Evolutionary conservation across 2,888 invertebrate genomes (phyloP).

Genomic region (Actias luna): DNA sequence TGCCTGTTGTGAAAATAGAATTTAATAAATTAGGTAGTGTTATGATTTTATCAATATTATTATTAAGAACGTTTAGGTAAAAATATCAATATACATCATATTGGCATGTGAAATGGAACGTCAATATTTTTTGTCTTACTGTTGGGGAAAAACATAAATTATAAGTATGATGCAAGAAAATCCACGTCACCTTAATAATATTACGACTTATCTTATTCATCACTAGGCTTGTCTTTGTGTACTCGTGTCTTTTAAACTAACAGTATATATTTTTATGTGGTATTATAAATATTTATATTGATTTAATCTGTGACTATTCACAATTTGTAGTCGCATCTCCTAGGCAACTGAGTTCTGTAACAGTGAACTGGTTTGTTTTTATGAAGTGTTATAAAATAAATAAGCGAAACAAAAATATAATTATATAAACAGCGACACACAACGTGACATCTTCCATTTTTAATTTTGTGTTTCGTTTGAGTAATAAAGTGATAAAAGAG

Average conservation of each 20-base stretch:
- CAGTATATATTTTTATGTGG: neutral
- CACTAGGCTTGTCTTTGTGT: neutral
- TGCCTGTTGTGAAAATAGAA: too few species aligned
- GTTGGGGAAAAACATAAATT: neutral
- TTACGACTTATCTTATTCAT: neutral
- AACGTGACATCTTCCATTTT: neutral
- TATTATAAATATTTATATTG: neutral
- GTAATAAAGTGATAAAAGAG: neutral
- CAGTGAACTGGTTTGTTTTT: neutral
- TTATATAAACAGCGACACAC: neutral
- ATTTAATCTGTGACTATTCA: neutral
- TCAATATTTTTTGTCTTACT: neutral
- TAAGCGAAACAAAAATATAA: neutral
- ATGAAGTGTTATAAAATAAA: neutral
- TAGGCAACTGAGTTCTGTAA: neutral
- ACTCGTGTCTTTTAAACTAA: neutral
- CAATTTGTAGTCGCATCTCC: neutral
- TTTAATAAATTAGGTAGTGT: too few species aligned
- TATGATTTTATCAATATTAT: too few species aligned
- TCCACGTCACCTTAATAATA: neutral
- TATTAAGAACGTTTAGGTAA: neutral
- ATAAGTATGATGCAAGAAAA: neutral
- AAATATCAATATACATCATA: neutral
- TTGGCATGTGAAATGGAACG: neutral
- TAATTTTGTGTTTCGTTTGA: neutral